Evolutionary conservation across 2,113 vertebrate genomes (phyloP), one percentile per base, ranked within the genome.

Genomic region (Ceratotherium simum): DNA sequence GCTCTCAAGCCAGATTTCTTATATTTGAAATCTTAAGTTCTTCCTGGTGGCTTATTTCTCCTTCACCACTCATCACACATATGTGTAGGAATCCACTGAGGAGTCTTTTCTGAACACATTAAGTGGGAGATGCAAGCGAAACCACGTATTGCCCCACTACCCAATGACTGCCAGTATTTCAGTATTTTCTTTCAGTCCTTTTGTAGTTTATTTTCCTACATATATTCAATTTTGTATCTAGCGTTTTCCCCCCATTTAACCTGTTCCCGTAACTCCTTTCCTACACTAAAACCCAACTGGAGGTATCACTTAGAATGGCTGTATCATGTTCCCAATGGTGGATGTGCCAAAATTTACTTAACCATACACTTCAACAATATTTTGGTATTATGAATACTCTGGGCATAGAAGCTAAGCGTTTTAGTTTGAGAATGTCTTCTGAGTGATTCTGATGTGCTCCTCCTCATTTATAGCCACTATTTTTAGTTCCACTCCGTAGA

Each of bases 311-410:
- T 48, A 27, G 48, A 46, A 9, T 46, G 33, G 29, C 48, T 54
- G 1, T 48, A 2, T 39, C 6, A 1, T 5, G 3, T 70, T 48
- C n/a, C 42, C 9, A 3, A 1, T 2, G 48, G 13, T 39, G 7
- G 46, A 9, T 6, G 5, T 31, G 33, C 48, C n/a, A 8, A 12
- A 31, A 51, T 18, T 23, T 75, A 21, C 73, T n/a, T 62, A 83
- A 2, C 62, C 14, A 16, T 10, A 16, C 14, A 4, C 70, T 86
- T 58, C 3, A 65, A 39, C 39, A 65, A 1, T 21, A 14, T 31
- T 78, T 65, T 87, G 23, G 21, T 42, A 3, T 62, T 95, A 8
- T 39, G 36, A 16, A 33, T 48, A 33, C n/a, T 80, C 48, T 20
- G 36, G 21, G 23, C 54, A 72, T 16, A 80, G 65, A 54, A 8